Evolutionary conservation across 2,113 vertebrate species (phyloP).

Genomic region (Crotalus helleri): DNA sequence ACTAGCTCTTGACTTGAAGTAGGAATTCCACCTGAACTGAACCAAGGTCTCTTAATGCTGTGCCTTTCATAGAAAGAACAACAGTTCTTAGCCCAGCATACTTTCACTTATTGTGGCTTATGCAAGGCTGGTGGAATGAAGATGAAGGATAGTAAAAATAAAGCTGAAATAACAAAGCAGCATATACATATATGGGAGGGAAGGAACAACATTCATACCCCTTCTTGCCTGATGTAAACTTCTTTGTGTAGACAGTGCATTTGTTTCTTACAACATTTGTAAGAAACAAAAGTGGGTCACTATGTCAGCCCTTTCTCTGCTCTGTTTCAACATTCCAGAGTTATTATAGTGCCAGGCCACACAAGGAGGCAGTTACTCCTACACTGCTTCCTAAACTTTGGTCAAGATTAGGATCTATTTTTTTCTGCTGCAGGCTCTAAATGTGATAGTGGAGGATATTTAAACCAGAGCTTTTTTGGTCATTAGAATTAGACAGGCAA

Average conservation of each 20-base stretch:
- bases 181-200: not conserved
- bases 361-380: not conserved
- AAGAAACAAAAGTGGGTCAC: not conserved
- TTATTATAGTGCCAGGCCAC: conserved; percentile 25
- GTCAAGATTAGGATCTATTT: conserved; percentile 44
- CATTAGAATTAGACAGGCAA: fast-evolving
- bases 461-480: not conserved
- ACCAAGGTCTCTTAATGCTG: conserved; percentile 41
- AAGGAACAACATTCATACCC: not conserved
- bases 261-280: not conserved
- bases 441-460: conserved; percentile 11
- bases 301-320: fast-evolving
- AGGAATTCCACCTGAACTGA: not conserved
- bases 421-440: not conserved
- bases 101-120: conserved; percentile 43
- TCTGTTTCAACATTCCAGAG: conserved; percentile 10
- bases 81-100: conserved; percentile 38
- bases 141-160: not conserved
- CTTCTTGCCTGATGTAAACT: conserved; percentile 15
- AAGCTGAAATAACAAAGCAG: conserved; percentile 8
- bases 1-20: conserved; percentile 48
- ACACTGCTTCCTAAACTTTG: conserved; percentile 50
- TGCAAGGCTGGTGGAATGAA: conserved; percentile 32
- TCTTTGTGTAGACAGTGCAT: not conserved
- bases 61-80: conserved; percentile 72